phyloP scores from a whole-genome alignment of 1,140 invertebrate genomes.

The Aricia agestis region DNA sequence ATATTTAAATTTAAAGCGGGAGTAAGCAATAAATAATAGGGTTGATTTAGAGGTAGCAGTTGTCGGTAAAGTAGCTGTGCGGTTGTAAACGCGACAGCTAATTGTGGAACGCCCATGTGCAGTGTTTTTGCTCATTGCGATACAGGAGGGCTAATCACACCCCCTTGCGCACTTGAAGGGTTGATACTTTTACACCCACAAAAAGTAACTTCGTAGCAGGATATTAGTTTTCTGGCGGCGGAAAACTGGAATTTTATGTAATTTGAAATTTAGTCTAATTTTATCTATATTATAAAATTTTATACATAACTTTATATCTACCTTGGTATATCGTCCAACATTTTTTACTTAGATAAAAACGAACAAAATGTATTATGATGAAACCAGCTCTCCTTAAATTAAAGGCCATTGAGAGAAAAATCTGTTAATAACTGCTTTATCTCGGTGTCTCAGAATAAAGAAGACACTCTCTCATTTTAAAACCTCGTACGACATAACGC shows the following conservation, averaged over 20 bases:
- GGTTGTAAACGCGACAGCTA: slow-evolving; percentile 72
- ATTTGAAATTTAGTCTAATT: too few relatives aligned
- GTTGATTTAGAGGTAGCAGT: slow-evolving; percentile 10
- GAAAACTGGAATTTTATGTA: neutral
- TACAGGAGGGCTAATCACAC: slow-evolving; percentile 64
- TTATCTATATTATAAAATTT: too few relatives aligned
- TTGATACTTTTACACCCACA: slow-evolving; percentile 16
- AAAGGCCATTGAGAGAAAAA: too few relatives aligned
- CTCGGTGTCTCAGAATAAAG: neutral
- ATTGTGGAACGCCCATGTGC: slow-evolving; percentile 72
- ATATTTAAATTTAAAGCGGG: neutral
- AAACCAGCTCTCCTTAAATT: too few relatives aligned
- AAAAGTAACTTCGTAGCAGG: neutral
- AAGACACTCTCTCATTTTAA: neutral
- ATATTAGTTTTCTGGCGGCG: neutral
- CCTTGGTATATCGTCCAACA: too few relatives aligned
- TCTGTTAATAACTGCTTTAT: neutral
- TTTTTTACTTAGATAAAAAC: too few relatives aligned
- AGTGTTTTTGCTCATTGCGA: slow-evolving; percentile 57
- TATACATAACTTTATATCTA: too few relatives aligned
- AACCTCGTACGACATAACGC: neutral
- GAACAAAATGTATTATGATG: too few relatives aligned
- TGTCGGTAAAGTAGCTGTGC: slow-evolving; percentile 31
- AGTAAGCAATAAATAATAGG: slow-evolving; percentile 2
- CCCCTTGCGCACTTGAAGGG: slow-evolving; percentile 37